Base-by-base conservation (phyloP, 2,113 vertebrate species). In the Chloropsis hardwickii region DNA sequence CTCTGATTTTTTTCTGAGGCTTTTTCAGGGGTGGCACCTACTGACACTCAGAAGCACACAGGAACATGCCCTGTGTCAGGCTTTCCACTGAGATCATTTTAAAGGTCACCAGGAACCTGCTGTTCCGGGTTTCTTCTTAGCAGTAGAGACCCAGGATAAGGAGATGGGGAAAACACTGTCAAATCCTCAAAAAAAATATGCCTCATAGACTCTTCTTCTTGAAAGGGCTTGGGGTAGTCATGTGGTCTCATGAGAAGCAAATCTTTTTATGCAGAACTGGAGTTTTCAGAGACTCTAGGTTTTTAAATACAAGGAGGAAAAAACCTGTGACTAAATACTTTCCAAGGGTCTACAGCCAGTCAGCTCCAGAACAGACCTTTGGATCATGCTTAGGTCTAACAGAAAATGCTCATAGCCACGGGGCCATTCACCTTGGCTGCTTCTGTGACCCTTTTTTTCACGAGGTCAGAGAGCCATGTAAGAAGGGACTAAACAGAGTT, bases 381-480 rank as follows among this genome's bases (percentile, higher is more conserved):
- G 67, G 62, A 90, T 48, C 1, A 0, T 29, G 54, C 42, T 27
- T 22, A 74, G n/a, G 17, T 70, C 80, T 51, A 56, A 88, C 25
- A 83, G 50, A 88, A 82, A 93, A 73, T 0, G 0, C 54, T 66
- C 50, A 27, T 0, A 83, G 58, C 39, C 64, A 70, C 3, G 0
- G 23, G 70, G 85, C 45, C 25, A 1, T 67, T 94, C 78, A 90
- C 85, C 85, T 50, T 35, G 37, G 14, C 28, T 69, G 29, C 18
- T 87, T 51, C 81, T 51, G n/a, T 40, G 61, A 91, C 37, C 12
- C 54, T 56, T 44, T 24, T 17, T 50, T 31, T 20, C 35, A 57
- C 0, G 0, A 51, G 73, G 42, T 71, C 54, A 79, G 31, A 53
- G 25, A 72, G 14, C 10, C 45, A n/a, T 0, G 0, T 3, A 53